phyloP scores from a whole-genome alignment of 2,113 vertebrate genomes.

The Machaerirhynchus nigripectus region DNA sequence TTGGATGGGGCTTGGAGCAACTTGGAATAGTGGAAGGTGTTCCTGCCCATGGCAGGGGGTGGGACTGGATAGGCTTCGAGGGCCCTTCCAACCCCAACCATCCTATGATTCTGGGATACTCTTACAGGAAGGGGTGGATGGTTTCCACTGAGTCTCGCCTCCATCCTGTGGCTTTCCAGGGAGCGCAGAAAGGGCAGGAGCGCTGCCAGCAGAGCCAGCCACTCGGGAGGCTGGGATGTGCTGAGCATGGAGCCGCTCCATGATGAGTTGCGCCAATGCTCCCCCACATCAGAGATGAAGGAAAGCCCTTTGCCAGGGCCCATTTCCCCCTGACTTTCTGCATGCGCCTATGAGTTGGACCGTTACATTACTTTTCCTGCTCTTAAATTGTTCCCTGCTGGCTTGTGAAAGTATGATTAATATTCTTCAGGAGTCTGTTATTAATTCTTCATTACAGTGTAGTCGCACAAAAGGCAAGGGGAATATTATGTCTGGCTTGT shows the following conservation, averaged over 20 bases:
- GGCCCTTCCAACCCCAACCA: neutral
- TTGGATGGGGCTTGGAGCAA: accelerated
- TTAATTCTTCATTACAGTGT: conserved; percentile 66
- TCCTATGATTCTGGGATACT: neutral
- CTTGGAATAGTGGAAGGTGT: neutral
- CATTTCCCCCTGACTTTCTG: neutral
- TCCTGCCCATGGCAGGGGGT: neutral
- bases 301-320: neutral
- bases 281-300: accelerated
- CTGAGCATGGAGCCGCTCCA: neutral
- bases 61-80: neutral
- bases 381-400: conserved; percentile 45
- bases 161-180: neutral
- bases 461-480: conserved; percentile 50
- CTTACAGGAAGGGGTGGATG: neutral
- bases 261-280: accelerated
- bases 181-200: neutral
- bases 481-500: conserved; percentile 66
- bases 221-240: accelerated
- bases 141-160: neutral
- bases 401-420: conserved; percentile 60
- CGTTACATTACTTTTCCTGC: conserved; percentile 10
- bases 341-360: neutral
- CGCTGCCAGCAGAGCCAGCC: neutral
- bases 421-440: conserved; percentile 59